phyloP scores from a whole-genome alignment of 92 coral and sea anemone genomes.

The Zoanthus gigantus region DNA sequence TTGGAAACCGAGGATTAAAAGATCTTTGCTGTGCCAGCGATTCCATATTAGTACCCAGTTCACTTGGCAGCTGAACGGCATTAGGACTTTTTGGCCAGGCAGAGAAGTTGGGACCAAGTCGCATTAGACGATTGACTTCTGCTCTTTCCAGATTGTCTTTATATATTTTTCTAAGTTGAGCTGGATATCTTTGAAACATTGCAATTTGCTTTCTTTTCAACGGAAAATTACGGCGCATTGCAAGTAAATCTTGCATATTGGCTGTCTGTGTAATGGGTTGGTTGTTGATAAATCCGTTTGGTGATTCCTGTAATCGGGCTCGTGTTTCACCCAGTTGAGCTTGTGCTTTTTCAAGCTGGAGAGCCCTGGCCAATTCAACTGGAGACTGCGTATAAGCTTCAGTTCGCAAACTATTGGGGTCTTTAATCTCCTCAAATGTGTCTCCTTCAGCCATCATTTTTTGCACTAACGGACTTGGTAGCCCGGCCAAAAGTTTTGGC shows the following conservation, averaged over 20 bases:
- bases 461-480: conserved; percentile 31
- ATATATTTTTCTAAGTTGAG: not conserved
- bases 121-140: conserved; percentile 24
- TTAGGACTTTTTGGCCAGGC: conserved; percentile 38
- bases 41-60: conserved; percentile 9
- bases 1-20: conserved; percentile 20
- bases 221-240: conserved; percentile 15
- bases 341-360: conserved; percentile 36
- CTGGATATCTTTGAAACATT: conserved; percentile 4
- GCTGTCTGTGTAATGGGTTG: conserved; percentile 15
- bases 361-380: not conserved
- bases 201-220: conserved; percentile 22
- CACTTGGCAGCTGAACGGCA: conserved; percentile 1
- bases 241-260: conserved; percentile 11
- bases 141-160: conserved; percentile 15
- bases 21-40: conserved; percentile 40
- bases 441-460: conserved; percentile 49
- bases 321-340: conserved; percentile 35
- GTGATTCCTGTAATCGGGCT: conserved; percentile 11
- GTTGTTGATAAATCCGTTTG: not conserved
- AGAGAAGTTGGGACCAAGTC: conserved; percentile 30
- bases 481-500: conserved; percentile 33
- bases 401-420: not conserved
- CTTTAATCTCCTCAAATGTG: conserved; percentile 36
- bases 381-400: conserved; percentile 30